Evolutionary conservation across 2,888 invertebrate genomes (phyloP).

Genomic region (Hypolimnas misippus): DNA sequence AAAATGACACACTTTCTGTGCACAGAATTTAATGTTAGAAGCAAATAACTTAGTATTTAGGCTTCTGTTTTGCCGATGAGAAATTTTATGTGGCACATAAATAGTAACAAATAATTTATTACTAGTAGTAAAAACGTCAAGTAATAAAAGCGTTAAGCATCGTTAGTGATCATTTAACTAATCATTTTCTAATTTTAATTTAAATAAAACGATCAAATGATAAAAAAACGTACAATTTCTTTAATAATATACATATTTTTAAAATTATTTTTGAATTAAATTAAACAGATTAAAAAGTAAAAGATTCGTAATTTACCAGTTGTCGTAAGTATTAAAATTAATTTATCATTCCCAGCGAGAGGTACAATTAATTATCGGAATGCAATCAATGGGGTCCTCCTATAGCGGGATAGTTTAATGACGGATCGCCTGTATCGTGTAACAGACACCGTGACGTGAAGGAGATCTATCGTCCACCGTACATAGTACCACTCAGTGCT

Average conservation of each 20-base stretch:
- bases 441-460: constrained; percentile 18
- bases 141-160: too few relatives aligned
- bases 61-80: too few relatives aligned
- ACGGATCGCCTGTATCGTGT: constrained; percentile 28
- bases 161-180: too few relatives aligned
- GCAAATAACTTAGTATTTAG: too few relatives aligned
- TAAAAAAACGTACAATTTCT: too few relatives aligned
- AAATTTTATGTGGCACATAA: too few relatives aligned
- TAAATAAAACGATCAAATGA: too few relatives aligned
- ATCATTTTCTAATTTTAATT: too few relatives aligned
- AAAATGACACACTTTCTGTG: too few relatives aligned
- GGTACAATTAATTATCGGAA: constrained; percentile 9
- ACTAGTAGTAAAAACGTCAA: too few relatives aligned
- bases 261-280: neutral
- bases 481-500: neutral
- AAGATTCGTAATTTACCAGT: constrained; percentile 1
- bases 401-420: constrained; percentile 20
- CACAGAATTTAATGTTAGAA: too few relatives aligned
- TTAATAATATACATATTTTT: neutral
- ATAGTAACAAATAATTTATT: too few relatives aligned
- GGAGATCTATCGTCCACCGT: neutral
- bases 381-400: constrained; percentile 16
- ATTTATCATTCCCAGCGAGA: constrained; percentile 12
- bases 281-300: neutral
- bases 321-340: constrained; percentile 1